phyloP scores from a whole-genome alignment of 64 coral and sea anemone genomes.

The Acropora yongei region DNA sequence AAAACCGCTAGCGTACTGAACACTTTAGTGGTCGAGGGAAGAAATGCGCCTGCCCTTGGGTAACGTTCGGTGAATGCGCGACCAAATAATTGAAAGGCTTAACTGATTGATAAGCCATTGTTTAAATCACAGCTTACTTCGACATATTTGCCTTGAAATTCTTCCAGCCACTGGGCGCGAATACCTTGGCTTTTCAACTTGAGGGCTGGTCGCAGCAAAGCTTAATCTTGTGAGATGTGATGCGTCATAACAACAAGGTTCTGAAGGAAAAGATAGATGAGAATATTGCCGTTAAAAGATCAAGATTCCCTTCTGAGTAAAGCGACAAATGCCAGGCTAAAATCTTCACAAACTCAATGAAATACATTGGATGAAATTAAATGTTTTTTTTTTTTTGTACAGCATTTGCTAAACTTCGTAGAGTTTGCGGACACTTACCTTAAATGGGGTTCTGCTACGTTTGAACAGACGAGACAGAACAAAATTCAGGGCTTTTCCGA shows the following conservation, averaged over 20 bases:
- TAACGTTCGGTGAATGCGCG: too few relatives aligned
- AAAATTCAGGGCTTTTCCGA: constrained; percentile 56
- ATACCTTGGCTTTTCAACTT: constrained; percentile 39
- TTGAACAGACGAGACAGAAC: constrained; percentile 17
- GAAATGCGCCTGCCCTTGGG: background rate
- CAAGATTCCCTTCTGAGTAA: too few relatives aligned
- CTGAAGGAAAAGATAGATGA: background rate
- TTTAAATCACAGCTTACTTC: constrained; percentile 10
- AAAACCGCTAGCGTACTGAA: background rate
- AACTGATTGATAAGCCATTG: background rate
- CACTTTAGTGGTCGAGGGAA: background rate
- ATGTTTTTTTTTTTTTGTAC: background rate
- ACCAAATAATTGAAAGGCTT: background rate
- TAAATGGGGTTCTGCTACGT: background rate
- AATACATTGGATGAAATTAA: too few relatives aligned
- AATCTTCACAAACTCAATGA: too few relatives aligned
- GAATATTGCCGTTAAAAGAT: too few relatives aligned
- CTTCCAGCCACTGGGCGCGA: constrained; percentile 6
- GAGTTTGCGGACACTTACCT: background rate
- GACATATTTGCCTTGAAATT: constrained; percentile 72
- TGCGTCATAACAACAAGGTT: constrained; percentile 60
- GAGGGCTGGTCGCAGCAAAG: constrained; percentile 5
- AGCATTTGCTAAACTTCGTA: too few relatives aligned
- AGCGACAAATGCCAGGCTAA: too few relatives aligned
- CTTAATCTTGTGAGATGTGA: constrained; percentile 64